Base-by-base conservation (phyloP, 2,797 vertebrate genomes). In the Lophius americanus region DNA sequence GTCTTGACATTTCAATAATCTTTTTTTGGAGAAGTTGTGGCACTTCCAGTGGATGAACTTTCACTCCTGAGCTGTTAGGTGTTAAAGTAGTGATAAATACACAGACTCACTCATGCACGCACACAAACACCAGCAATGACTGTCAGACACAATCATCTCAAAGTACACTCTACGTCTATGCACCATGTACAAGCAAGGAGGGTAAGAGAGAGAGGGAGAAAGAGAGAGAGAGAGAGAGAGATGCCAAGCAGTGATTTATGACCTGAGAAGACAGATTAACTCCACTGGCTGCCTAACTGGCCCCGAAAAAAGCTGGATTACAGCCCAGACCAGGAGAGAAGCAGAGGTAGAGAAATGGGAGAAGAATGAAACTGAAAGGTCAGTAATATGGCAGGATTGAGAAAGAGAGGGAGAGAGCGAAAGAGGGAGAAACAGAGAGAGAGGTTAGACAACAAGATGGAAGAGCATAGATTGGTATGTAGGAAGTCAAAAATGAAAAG, bases 251-350 rank as follows among this genome's bases (percentile, higher is more conserved):
- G 79, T 92, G 91, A 93, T 94, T 93, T 93, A 93, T 92, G 91
- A 92, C 90, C 86, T 92, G 87, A 92, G 89, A 90, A 92, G 89
- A 91, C 89, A 93, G 90, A 93, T 94, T 93, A 92, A 94, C 92
- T 93, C 91, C 90, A 89, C 89, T 92, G 90, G 90, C 90, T 94
- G 91, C 90, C 93, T 93, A 94, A 94, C 92, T 93, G 91, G 92
- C 91, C 92, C 92, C 93, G 91, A 93, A 94, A 93, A 91, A 93
- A 87, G 90, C 88, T 86, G 85, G 91, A 92, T 93, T 93, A 92
- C 89, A 92, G 84, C 90, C 85, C 69, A 83, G 83, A 87, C 86
- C 80, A 85, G 83, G 67, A 88, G 70, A 76, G 88, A 81, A 85
- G 72, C 70, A 81, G 76, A 79, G 78, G 79, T 80, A 80, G 82